These are phyloP conservation scores for Amphiprion clarkii DNA, from an alignment of 2,797 vertebrate genomes.

Conservation along the genomic window DNA sequence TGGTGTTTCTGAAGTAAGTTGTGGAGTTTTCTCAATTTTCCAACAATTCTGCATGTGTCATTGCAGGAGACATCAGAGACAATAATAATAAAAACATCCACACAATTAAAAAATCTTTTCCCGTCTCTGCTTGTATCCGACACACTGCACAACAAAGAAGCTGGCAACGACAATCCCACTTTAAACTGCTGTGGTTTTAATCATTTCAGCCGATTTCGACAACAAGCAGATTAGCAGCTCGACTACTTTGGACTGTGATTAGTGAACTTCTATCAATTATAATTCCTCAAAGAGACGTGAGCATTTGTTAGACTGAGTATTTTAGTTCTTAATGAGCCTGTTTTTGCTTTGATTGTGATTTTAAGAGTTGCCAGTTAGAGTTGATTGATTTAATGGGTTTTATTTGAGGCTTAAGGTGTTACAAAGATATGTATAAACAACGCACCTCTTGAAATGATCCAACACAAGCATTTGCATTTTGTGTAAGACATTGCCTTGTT, in stretches of 20 bases:
- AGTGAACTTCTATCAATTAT: slow-evolving; percentile 19
- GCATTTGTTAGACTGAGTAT: background rate
- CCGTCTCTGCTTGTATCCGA: no score
- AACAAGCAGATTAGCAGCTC: background rate
- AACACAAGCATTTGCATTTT: no score
- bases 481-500: no score
- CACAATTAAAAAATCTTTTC: no score
- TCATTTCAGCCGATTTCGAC: background rate
- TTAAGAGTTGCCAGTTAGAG: slow-evolving; percentile 10
- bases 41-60: no score
- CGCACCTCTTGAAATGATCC: no score
- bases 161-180: no score
- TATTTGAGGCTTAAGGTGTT: background rate
- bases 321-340: background rate
- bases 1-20: no score
- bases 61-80: no score
- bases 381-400: background rate
- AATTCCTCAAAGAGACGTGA: background rate
- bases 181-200: slow-evolving; percentile 9
- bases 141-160: no score
- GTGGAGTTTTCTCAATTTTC: no score
- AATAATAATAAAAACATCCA: no score
- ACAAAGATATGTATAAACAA: background rate
- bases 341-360: background rate
- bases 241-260: slow-evolving; percentile 10